Evolutionary conservation across 2,113 vertebrate genomes (phyloP).

Genomic region (Copsychus sechellarum): DNA sequence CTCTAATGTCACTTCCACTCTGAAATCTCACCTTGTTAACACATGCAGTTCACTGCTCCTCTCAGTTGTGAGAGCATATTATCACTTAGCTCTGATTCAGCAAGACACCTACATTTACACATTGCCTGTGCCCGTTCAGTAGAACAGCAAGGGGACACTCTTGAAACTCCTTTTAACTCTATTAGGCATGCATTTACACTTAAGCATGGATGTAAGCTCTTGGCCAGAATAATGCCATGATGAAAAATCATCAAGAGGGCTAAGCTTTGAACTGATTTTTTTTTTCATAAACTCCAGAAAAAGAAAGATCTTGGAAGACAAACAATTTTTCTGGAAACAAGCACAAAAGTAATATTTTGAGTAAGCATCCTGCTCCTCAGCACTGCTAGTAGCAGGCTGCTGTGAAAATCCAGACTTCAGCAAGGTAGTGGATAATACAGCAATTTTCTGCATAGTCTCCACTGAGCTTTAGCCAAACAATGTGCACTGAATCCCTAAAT

Average conservation of each 20-base stretch:
- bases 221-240: not conserved
- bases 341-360: not conserved
- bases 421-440: not conserved
- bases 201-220: not conserved
- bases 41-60: conserved; percentile 9
- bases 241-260: not conserved
- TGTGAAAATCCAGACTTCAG: not conserved
- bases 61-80: conserved; percentile 18
- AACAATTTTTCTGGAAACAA: not conserved
- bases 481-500: not conserved
- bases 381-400: not conserved
- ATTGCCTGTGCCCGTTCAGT: not conserved
- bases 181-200: not conserved
- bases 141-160: not conserved
- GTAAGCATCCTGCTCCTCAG: not conserved
- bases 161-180: conserved; percentile 16
- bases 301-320: not conserved
- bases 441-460: not conserved
- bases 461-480: not conserved
- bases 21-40: conserved; percentile 46
- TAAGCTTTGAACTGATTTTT: not conserved
- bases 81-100: conserved; percentile 50
- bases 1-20: conserved; percentile 15
- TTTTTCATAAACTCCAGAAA: not conserved
- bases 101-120: conserved; percentile 44